Conservation (phyloP, 2,888 invertebrate genomes). For the Agrochola circellaris region DNA sequence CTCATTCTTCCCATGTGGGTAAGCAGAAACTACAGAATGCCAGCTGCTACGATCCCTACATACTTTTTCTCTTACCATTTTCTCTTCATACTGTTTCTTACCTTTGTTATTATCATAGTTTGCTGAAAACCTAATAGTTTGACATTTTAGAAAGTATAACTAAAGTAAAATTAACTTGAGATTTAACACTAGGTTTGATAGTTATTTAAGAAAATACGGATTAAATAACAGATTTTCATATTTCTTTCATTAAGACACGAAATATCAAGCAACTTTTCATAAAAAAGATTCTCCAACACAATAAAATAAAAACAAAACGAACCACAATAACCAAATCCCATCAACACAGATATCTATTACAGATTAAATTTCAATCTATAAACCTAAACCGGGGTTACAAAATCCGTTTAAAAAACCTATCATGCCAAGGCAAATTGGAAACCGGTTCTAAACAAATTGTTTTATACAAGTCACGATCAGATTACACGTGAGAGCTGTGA, state of each 20-base stretch:
- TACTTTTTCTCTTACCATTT: too few species aligned
- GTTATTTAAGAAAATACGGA: not conserved
- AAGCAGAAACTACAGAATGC: too few species aligned
- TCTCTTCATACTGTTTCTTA: not conserved
- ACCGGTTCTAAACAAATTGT: slow-evolving; percentile 78
- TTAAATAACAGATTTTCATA: not conserved
- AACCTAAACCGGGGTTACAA: slow-evolving; percentile 68
- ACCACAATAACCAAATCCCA: slow-evolving; percentile 42
- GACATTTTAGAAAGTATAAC: too few species aligned
- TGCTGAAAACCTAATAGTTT: too few species aligned
- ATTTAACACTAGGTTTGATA: too few species aligned
- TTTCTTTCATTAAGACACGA: not conserved
- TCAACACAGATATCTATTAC: slow-evolving; percentile 60
- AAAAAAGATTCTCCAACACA: not conserved
- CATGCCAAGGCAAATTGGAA: slow-evolving; percentile 77
- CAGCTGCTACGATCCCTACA: too few species aligned
- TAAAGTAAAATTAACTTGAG: too few species aligned
- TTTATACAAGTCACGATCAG: slow-evolving; percentile 78
- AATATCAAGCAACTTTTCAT: not conserved
- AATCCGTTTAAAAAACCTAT: slow-evolving; percentile 75
- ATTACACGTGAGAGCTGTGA: slow-evolving; percentile 70
- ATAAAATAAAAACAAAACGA: slow-evolving; percentile 15
- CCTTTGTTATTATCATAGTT: not conserved
- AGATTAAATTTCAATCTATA: slow-evolving; percentile 71
- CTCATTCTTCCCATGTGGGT: too few species aligned